These are phyloP conservation scores for Silurus asotus DNA, from an alignment of 2,113 vertebrate species.

Conservation along the genomic window DNA sequence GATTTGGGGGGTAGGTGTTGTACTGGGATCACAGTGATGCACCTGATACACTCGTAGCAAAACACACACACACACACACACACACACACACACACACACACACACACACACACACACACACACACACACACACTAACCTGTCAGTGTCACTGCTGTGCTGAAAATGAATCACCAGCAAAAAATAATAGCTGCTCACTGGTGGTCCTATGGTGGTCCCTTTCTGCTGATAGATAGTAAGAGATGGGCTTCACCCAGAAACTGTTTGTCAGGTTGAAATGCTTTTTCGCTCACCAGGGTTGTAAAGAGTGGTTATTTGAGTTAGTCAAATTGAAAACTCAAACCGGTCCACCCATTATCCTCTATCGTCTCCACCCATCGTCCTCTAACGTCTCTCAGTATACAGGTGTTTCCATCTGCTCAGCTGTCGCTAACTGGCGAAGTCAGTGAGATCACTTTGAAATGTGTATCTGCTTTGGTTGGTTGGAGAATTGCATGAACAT, in stretches of 20 bases:
- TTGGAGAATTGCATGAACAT: background rate
- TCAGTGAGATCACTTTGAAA: background rate
- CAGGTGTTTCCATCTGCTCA: background rate
- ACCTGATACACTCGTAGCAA: background rate
- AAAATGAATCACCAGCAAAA: background rate
- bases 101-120: background rate
- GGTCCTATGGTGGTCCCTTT: background rate
- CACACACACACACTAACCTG: background rate
- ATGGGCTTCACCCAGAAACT: background rate
- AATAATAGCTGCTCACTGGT: background rate
- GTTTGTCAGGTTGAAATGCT: background rate
- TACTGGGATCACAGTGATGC: conserved; percentile 23
- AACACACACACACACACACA: background rate
- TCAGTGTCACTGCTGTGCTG: background rate
- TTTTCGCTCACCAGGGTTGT: background rate
- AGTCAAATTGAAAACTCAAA: background rate
- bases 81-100: background rate
- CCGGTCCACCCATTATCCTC: background rate
- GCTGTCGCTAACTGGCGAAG: background rate
- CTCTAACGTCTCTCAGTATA: background rate
- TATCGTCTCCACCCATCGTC: background rate
- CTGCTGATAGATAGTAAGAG: background rate
- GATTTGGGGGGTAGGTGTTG: conserved; percentile 12
- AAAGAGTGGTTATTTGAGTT: background rate
- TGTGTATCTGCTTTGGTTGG: background rate